These are phyloP conservation scores for Aplysina aerophoba DNA, from an alignment of 37 sponge, comb jelly and placozoan species.

Conservation along the genomic window DNA sequence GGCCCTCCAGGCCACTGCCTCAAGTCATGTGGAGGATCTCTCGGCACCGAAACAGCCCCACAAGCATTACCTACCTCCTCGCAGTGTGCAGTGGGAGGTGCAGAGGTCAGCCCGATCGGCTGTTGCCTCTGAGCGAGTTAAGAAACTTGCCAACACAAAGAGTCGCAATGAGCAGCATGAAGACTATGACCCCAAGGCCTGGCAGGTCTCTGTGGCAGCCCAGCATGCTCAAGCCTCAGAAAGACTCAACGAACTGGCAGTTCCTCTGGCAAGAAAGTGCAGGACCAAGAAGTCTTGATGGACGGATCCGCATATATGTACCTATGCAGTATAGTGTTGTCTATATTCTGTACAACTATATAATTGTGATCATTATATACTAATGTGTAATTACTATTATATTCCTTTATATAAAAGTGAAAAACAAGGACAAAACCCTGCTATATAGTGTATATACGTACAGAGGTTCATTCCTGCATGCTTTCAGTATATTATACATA, in stretches of 20 bases:
- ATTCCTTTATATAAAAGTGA: too few species aligned
- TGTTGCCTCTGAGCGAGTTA: conserved; percentile 57
- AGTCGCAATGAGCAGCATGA: conserved; percentile 41
- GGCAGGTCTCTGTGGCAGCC: conserved; percentile 73
- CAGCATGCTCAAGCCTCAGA: conserved; percentile 70
- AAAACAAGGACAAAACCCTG: too few species aligned
- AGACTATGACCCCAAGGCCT: conserved; percentile 80
- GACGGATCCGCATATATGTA: too few species aligned
- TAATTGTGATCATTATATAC: too few species aligned
- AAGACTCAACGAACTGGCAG: conserved; percentile 63
- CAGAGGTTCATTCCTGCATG: too few species aligned
- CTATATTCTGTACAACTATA: too few species aligned
- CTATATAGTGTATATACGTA: too few species aligned
- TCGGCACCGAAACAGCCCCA: conserved; percentile 53
- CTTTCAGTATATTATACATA: too few species aligned
- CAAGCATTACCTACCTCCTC: conserved; percentile 39
- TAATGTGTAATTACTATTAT: too few species aligned
- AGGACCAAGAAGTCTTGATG: conserved; percentile 7
- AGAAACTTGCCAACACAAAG: conserved; percentile 71
- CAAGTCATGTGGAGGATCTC: conserved; percentile 41
- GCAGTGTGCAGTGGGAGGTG: conserved; percentile 62
- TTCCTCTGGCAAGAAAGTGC: conserved; percentile 78
- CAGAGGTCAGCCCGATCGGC: conserved; percentile 34
- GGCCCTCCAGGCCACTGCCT: conserved; percentile 52
- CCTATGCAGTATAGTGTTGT: too few species aligned